phyloP scores from a whole-genome alignment of 2,888 invertebrate species.

The Heliconius erato region DNA sequence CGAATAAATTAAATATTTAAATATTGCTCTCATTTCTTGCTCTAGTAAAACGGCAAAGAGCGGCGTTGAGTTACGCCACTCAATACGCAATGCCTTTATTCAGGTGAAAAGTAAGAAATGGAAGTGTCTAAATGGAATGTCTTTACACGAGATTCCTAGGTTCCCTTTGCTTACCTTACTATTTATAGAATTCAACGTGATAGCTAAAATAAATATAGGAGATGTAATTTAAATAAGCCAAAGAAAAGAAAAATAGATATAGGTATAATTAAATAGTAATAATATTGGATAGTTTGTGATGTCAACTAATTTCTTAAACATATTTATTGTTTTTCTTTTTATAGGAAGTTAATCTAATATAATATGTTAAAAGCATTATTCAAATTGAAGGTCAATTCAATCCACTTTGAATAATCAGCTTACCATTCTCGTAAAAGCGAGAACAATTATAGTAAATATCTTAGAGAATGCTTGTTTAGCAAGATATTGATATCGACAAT shows the following conservation, averaged over 20 bases:
- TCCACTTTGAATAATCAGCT: not conserved
- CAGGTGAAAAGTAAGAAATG: no score
- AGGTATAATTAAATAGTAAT: not conserved
- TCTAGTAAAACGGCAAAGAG: no score
- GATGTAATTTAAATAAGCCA: constrained; percentile 11
- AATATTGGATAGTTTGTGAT: not conserved
- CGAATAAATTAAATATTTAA: no score
- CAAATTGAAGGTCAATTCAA: constrained; percentile 27
- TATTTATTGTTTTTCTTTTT: not conserved
- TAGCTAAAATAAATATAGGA: not conserved
- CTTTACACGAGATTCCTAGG: no score
- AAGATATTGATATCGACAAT: not conserved
- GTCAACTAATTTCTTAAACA: not conserved
- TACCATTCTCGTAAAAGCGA: not conserved
- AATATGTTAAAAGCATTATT: constrained; percentile 1
- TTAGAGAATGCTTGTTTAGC: not conserved
- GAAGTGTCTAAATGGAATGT: no score
- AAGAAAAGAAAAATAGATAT: constrained; percentile 22
- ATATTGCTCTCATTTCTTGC: no score
- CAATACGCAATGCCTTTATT: no score
- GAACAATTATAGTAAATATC: not conserved
- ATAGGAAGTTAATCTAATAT: not conserved
- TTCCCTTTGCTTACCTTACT: no score
- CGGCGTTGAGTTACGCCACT: no score
- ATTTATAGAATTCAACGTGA: no score